Evolutionary conservation across 2,888 invertebrate species (phyloP).

Genomic region (Pachycephus smyrnensis): DNA sequence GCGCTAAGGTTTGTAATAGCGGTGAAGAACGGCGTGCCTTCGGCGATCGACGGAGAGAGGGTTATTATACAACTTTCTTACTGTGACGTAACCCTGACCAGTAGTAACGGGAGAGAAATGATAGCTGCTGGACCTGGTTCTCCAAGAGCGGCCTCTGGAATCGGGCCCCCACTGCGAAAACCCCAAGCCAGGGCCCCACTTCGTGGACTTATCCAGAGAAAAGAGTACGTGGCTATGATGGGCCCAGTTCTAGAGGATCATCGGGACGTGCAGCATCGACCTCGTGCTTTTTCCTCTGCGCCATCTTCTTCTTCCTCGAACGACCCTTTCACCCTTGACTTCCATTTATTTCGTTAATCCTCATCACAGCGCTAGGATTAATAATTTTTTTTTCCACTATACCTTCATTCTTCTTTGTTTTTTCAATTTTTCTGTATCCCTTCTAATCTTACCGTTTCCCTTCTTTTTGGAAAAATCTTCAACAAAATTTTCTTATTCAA

Average conservation of each 20-base stretch:
- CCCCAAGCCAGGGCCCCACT: slow-evolving; percentile 39
- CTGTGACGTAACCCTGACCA: slow-evolving; percentile 49
- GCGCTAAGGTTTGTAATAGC: neutral
- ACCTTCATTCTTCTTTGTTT: neutral
- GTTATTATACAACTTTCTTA: slow-evolving; percentile 50
- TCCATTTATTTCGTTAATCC: neutral
- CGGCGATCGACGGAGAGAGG: slow-evolving; percentile 29
- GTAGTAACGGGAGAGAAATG: slow-evolving; percentile 35
- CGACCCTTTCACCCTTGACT: neutral
- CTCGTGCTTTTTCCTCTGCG: slow-evolving; percentile 14
- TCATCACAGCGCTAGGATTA: neutral
- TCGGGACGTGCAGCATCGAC: slow-evolving; percentile 41
- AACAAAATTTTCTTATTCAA: neutral
- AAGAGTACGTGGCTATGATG: slow-evolving; percentile 35
- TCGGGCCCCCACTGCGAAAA: slow-evolving; percentile 20
- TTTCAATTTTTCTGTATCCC: neutral
- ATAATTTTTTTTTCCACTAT: neutral
- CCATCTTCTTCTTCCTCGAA: slow-evolving; percentile 15
- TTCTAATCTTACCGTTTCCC: neutral
- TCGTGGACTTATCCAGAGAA: slow-evolving; percentile 43
- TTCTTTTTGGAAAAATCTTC: neutral
- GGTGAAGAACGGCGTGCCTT: neutral
- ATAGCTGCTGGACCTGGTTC: slow-evolving; percentile 29
- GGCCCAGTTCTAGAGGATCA: slow-evolving; percentile 50
- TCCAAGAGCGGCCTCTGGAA: slow-evolving; percentile 8